A percentile compares a stretch with the other conserved stretches of the same genome.
Evolutionary conservation across 2,888 invertebrate species (phyloP).

Genomic region (Brachycybe producta): DNA sequence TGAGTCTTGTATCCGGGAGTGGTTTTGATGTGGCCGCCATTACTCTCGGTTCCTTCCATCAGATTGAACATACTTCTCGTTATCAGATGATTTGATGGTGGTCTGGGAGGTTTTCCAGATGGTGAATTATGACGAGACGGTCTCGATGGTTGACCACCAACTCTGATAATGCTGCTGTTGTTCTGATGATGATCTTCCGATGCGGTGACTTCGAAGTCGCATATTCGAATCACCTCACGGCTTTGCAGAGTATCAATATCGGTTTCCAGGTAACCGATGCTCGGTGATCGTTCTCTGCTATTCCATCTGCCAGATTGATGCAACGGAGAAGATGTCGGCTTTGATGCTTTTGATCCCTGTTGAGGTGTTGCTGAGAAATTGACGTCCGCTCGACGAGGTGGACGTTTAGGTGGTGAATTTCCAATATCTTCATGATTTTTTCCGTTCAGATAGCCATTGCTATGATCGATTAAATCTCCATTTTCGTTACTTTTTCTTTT

Average conservation of each 20-base stretch:
- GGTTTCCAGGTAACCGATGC: constrained; percentile 62
- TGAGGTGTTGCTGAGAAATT: too few relatives aligned
- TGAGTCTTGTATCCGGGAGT: not conserved
- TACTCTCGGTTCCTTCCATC: not conserved
- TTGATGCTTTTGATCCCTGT: too few relatives aligned
- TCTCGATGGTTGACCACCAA: too few relatives aligned
- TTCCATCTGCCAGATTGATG: too few relatives aligned
- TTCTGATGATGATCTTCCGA: constrained; percentile 25
- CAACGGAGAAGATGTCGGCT: too few relatives aligned
- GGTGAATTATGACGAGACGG: too few relatives aligned
- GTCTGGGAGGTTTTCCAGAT: too few relatives aligned
- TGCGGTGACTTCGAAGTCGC: constrained; percentile 17
- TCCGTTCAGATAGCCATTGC: constrained; percentile 25
- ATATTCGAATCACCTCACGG: constrained; percentile 20
- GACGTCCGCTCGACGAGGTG: too few relatives aligned
- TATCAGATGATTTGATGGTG: constrained; percentile 3
- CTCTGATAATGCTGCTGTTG: constrained; percentile 21
- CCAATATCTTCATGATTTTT: too few relatives aligned
- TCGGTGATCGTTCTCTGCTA: constrained; percentile 17
- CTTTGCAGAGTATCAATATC: constrained; percentile 55
- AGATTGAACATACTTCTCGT: constrained; percentile 17
- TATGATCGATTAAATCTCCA: not conserved
- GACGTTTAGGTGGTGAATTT: too few relatives aligned
- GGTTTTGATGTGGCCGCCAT: not conserved
- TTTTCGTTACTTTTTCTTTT: not conserved